These are phyloP conservation scores for Apodemia hepburni DNA, from an alignment of 2,888 invertebrate genomes.

Conservation along the genomic window DNA sequence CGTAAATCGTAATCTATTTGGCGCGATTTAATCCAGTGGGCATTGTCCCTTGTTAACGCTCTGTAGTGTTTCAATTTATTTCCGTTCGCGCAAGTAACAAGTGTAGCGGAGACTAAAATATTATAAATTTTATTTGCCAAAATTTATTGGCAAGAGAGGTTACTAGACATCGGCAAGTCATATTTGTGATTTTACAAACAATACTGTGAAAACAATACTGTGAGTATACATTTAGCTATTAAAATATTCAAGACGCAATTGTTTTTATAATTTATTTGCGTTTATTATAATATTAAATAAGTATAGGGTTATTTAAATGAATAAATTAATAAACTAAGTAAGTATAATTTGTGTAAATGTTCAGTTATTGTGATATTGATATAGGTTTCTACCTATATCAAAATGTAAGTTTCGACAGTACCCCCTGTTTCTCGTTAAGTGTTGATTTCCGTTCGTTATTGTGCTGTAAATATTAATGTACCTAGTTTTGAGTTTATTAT, in stretches of 20 bases:
- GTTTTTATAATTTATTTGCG: not conserved
- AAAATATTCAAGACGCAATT: not conserved
- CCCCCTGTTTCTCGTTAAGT: not conserved
- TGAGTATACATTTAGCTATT: not conserved
- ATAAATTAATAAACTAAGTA: too few relatives aligned
- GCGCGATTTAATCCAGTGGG: constrained; percentile 5
- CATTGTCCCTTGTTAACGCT: not conserved
- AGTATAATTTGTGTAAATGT: too few relatives aligned
- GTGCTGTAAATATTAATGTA: not conserved
- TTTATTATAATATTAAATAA: too few relatives aligned
- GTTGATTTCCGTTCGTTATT: constrained; percentile 4
- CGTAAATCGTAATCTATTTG: constrained; percentile 1
- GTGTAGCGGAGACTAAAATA: not conserved
- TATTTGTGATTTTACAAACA: not conserved
- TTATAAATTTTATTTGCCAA: constrained; percentile 9
- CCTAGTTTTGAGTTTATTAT: too few relatives aligned
- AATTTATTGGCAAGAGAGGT: constrained; percentile 6
- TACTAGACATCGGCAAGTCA: not conserved
- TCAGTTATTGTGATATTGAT: too few relatives aligned
- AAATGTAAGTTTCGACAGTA: not conserved
- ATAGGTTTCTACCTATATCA: too few relatives aligned
- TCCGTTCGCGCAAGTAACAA: not conserved
- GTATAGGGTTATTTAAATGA: too few relatives aligned
- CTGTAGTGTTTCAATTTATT: constrained; percentile 2
- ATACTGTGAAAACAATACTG: constrained; percentile 1